Evolutionary conservation across 2,797 vertebrate genomes (phyloP).

Genomic region (Eupleurogrammus muticus): DNA sequence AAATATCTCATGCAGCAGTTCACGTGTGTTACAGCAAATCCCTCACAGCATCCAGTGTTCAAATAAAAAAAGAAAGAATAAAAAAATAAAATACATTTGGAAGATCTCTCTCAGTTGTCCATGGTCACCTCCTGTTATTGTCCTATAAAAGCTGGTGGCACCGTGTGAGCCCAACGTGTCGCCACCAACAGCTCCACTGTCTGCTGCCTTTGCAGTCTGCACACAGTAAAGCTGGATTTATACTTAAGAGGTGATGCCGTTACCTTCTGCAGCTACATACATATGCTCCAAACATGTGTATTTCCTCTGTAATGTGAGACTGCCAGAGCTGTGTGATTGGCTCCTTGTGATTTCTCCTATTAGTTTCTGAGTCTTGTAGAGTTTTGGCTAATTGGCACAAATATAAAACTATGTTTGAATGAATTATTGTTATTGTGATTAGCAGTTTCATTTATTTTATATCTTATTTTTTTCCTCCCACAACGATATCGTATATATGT

Average conservation of each 20-base stretch:
- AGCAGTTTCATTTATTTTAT: too few relatives aligned
- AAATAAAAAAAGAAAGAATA: slow-evolving; percentile 50
- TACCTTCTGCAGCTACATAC: too few relatives aligned
- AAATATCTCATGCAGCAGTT: slow-evolving; percentile 42
- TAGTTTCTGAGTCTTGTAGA: background rate
- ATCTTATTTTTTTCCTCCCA: too few relatives aligned
- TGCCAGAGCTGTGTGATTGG: too few relatives aligned
- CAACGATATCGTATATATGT: too few relatives aligned
- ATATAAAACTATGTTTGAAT: too few relatives aligned
- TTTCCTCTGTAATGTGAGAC: background rate
- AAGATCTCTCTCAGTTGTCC: slow-evolving; percentile 71
- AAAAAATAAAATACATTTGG: slow-evolving; percentile 25
- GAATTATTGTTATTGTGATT: too few relatives aligned
- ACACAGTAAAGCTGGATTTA: background rate
- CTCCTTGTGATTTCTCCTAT: too few relatives aligned
- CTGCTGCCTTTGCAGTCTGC: slow-evolving; percentile 50
- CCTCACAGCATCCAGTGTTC: slow-evolving; percentile 20
- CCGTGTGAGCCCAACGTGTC: slow-evolving; percentile 62
- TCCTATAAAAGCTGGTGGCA: slow-evolving; percentile 76
- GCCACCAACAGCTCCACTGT: slow-evolving; percentile 55
- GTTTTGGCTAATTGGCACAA: too few relatives aligned
- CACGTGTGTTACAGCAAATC: slow-evolving; percentile 27
- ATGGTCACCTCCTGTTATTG: slow-evolving; percentile 72
- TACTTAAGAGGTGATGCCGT: background rate
- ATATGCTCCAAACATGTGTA: background rate